Evolutionary conservation across 2,888 invertebrate species (phyloP).

Genomic region (Heliconius ethilla): DNA sequence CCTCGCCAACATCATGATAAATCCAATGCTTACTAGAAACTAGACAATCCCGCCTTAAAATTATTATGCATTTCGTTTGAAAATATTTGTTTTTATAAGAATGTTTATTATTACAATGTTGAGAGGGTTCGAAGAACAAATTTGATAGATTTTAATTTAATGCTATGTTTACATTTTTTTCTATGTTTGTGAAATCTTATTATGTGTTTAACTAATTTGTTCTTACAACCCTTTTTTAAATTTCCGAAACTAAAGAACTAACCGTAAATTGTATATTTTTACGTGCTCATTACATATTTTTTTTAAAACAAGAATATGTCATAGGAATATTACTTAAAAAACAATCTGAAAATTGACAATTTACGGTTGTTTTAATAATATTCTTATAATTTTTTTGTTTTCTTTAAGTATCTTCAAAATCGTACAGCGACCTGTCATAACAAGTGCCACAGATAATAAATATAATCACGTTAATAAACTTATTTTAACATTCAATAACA

Average conservation of each 20-base stretch:
- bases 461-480: conserved; percentile 29
- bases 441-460: conserved; percentile 38
- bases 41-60: conserved; percentile 46
- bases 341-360: not conserved
- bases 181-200: not conserved
- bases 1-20: conserved; percentile 98
- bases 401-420: conserved; percentile 23
- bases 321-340: not conserved
- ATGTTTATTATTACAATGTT: not conserved
- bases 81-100: conserved; percentile 1
- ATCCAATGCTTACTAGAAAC: conserved; percentile 86
- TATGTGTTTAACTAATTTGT: conserved; percentile 5
- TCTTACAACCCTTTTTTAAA: not conserved
- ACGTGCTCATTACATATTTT: not conserved
- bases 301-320: too few relatives aligned
- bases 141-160: conserved; percentile 9
- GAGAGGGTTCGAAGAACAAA: conserved; percentile 12
- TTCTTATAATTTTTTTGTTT: not conserved
- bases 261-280: conserved; percentile 2
- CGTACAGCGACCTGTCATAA: conserved; percentile 36
- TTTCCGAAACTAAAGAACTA: not conserved
- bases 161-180: not conserved
- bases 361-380: conserved; percentile 8
- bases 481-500: conserved; percentile 32
- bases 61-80: conserved; percentile 29